These are phyloP conservation scores for Parasteatoda tepidariorum DNA, from an alignment of 1,140 invertebrate genomes.

Conservation along the genomic window DNA sequence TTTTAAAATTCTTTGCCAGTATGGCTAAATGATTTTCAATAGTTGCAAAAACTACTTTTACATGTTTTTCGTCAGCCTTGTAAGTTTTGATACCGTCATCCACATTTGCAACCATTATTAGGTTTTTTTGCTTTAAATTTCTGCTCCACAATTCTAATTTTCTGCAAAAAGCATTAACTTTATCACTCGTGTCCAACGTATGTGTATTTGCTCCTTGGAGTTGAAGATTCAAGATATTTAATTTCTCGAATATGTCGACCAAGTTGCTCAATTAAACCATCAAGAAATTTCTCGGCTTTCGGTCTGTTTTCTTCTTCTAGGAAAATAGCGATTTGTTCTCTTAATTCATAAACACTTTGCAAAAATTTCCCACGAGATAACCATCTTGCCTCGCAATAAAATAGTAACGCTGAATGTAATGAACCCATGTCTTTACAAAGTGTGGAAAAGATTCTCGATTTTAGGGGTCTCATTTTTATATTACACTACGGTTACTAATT, in stretches of 20 bases:
- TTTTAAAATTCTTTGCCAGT: too few species aligned
- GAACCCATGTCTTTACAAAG: not conserved
- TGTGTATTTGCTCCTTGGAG: not conserved
- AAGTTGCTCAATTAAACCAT: not conserved
- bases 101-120: slow-evolving; percentile 19
- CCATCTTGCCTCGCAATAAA: not conserved
- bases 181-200: not conserved
- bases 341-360: not conserved
- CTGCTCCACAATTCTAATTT: slow-evolving; percentile 1
- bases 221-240: slow-evolving; percentile 1
- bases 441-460: not conserved
- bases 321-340: not conserved
- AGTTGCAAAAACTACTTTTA: not conserved
- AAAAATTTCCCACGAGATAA: not conserved
- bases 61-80: slow-evolving; percentile 4
- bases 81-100: slow-evolving; percentile 14
- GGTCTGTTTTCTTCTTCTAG: not conserved
- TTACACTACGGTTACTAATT: not conserved
- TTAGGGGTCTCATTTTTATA: not conserved
- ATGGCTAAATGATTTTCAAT: too few species aligned
- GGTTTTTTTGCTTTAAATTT: slow-evolving; percentile 16
- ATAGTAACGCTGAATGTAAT: not conserved
- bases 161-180: not conserved
- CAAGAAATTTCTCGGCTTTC: not conserved
- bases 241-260: not conserved